phyloP scores from a whole-genome alignment of 2,888 invertebrate genomes.

The Rhorus exstirpatorius region DNA sequence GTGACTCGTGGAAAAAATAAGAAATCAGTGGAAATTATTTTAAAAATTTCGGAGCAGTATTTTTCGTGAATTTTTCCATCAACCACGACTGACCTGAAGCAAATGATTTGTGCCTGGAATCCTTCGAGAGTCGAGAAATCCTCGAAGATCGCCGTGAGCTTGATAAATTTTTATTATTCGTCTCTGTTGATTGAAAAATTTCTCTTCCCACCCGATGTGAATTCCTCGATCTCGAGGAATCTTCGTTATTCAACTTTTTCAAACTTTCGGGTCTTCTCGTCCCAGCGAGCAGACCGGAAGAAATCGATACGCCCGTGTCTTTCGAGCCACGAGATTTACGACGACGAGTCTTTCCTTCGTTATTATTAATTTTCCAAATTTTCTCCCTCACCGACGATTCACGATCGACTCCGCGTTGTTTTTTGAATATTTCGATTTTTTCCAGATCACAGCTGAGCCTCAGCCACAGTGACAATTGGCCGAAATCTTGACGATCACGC shows the following conservation, averaged over 20 bases:
- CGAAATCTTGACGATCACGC: constrained; percentile 74
- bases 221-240: background rate
- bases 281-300: no score
- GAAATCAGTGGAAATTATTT: background rate
- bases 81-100: constrained; percentile 13
- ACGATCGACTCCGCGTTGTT: constrained; percentile 48
- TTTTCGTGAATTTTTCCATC: background rate
- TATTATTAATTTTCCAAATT: background rate
- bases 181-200: background rate
- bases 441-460: constrained; percentile 78
- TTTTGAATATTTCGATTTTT: constrained; percentile 76
- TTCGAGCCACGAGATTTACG: background rate
- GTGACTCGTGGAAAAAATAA: no score
- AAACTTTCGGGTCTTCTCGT: background rate
- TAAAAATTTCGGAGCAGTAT: background rate
- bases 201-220: background rate
- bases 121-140: constrained; percentile 8
- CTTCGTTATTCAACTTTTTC: background rate
- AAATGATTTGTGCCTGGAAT: background rate
- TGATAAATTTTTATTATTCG: background rate
- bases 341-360: background rate
- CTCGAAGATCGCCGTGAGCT: background rate
- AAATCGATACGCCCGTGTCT: background rate
- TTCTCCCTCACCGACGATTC: background rate
- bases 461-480: constrained; percentile 80